These are phyloP conservation scores for Laticauda laticaudata DNA, from an alignment of 2,113 vertebrate species.

Conservation along the genomic window DNA sequence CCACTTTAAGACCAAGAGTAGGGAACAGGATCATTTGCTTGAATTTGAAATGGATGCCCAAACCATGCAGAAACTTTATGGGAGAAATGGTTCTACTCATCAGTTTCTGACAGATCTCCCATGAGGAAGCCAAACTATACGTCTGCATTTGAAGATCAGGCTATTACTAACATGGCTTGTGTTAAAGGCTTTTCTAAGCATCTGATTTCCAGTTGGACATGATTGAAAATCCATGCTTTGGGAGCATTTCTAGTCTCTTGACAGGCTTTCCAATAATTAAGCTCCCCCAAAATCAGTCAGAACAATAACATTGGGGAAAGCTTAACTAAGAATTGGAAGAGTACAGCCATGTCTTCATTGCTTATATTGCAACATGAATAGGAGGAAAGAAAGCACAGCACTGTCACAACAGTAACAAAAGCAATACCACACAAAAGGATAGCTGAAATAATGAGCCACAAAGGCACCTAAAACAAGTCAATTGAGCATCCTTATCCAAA, in stretches of 20 bases:
- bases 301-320: conserved; percentile 6
- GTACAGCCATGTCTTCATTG: conserved; percentile 1
- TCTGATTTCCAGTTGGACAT: not conserved
- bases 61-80: not conserved
- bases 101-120: not conserved
- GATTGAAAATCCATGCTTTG: not conserved
- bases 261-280: not conserved
- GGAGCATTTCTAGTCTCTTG: accelerated
- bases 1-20: not conserved
- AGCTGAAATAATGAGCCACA: not conserved
- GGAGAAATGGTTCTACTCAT: not conserved
- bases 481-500: not conserved
- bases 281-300: not conserved
- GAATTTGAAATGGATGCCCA: accelerated
- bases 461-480: not conserved
- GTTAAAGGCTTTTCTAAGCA: accelerated
- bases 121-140: not conserved
- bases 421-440: not conserved
- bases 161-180: not conserved
- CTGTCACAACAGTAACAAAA: not conserved
- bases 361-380: not conserved
- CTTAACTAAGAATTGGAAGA: not conserved
- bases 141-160: not conserved
- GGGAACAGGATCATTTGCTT: accelerated
- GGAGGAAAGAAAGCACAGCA: not conserved